Evolutionary conservation across 2,888 invertebrate genomes (phyloP).

Genomic region (Sthenelais limicola): DNA sequence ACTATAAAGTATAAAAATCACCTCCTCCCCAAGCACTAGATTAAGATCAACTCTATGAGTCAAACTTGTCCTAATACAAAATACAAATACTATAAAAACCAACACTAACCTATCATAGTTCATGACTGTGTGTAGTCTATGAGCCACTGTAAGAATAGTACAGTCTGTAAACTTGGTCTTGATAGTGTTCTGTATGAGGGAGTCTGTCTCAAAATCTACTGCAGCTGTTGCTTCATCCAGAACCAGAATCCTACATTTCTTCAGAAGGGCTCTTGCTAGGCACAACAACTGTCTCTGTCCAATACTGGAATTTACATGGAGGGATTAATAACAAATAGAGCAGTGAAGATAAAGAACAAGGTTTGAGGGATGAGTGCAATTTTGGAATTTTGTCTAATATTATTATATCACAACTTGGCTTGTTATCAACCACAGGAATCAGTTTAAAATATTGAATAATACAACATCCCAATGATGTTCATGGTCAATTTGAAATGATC

Average conservation of each 20-base stretch:
- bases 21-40: no score
- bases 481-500: no score
- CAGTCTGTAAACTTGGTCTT: conserved; percentile 43
- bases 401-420: no score
- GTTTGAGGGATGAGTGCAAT: no score
- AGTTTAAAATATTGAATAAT: no score
- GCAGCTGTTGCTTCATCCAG: conserved; percentile 20
- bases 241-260: conserved; percentile 13
- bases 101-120: conserved; percentile 37
- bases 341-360: not conserved
- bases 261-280: conserved; percentile 19
- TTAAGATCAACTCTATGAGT: no score
- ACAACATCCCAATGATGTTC: no score
- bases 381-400: no score
- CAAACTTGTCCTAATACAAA: no score
- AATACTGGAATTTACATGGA: conserved; percentile 22
- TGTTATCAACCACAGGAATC: no score
- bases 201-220: conserved; percentile 34
- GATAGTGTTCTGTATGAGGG: conserved; percentile 45
- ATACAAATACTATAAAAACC: no score
- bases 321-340: not conserved
- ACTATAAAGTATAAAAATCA: no score
- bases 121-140: conserved; percentile 42
- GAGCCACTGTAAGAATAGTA: conserved; percentile 47
- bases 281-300: conserved; percentile 27